Evolutionary conservation across 2,113 vertebrate genomes (phyloP).

Genomic region (Caranx ignobilis): DNA sequence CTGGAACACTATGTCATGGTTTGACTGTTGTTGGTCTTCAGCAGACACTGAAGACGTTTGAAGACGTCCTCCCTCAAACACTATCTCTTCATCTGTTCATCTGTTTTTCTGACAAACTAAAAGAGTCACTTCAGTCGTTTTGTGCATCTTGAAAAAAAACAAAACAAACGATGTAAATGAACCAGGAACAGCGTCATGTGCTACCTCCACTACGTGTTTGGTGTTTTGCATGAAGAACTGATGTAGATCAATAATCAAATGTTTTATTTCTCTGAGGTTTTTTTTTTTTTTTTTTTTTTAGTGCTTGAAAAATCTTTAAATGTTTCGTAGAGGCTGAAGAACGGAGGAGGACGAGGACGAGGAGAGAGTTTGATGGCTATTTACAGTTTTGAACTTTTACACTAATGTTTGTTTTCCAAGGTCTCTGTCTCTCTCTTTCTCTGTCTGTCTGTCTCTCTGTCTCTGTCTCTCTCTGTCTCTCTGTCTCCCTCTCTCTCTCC

Average conservation of each 20-base stretch:
- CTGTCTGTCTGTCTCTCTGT: not conserved
- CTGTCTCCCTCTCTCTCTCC: not conserved
- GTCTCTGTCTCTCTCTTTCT: constrained; percentile 2
- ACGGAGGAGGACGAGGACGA: not conserved
- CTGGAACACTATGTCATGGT: constrained; percentile 2
- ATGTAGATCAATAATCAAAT: constrained; percentile 7
- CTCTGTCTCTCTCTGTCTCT: not conserved
- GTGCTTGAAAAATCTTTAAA: not conserved
- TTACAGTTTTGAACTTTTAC: not conserved
- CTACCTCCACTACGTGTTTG: constrained; percentile 52
- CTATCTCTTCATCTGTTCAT: constrained; percentile 18
- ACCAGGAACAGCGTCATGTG: constrained; percentile 13
- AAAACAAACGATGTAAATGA: not conserved
- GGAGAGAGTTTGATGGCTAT: not conserved
- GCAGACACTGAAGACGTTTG: constrained; percentile 29
- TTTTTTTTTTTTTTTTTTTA: constrained; percentile 1
- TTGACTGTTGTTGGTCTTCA: not conserved
- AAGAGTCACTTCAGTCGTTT: not conserved
- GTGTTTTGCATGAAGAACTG: constrained; percentile 59
- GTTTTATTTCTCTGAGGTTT: not conserved
- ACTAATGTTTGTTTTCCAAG: constrained; percentile 2
- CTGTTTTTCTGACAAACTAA: not conserved
- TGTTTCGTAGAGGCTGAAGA: not conserved
- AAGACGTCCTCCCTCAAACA: constrained; percentile 33
- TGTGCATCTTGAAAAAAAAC: not conserved